Evolutionary conservation across 2,797 vertebrate genomes (phyloP).

Genomic region (Spheniscus humboldti): DNA sequence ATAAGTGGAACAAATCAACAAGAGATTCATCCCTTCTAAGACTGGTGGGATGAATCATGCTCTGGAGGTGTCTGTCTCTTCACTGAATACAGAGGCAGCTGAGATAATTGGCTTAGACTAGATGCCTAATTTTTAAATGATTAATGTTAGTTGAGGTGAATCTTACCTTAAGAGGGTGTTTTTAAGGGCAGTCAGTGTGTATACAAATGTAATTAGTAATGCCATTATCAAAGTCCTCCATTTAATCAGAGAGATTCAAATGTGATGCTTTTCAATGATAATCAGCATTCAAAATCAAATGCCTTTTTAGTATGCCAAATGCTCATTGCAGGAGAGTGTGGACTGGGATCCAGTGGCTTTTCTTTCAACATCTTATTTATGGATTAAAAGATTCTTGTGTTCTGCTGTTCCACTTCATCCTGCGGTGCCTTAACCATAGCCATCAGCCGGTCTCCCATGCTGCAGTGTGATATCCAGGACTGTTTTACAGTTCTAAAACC

Average conservation of each 20-base stretch:
- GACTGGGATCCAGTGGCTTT: neutral
- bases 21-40: neutral
- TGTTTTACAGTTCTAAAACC: neutral
- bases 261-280: neutral
- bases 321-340: neutral
- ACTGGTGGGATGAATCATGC: neutral
- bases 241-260: slow-evolving; percentile 44
- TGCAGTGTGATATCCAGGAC: neutral
- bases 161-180: slow-evolving; percentile 36
- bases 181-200: slow-evolving; percentile 42
- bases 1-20: neutral
- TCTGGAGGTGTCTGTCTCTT: neutral
- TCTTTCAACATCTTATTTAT: neutral
- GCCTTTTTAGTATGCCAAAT: neutral
- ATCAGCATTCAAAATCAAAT: neutral
- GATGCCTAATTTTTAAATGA: slow-evolving; percentile 40
- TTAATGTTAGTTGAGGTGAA: slow-evolving; percentile 38
- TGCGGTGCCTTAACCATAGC: neutral
- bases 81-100: neutral
- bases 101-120: slow-evolving; percentile 28
- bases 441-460: neutral
- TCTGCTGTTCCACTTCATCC: neutral
- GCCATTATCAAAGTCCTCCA: slow-evolving; percentile 24
- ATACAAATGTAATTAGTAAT: slow-evolving; percentile 42
- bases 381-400: neutral